These are phyloP conservation scores for Furnarius figulus DNA, from an alignment of 2,113 vertebrate genomes.

Conservation along the genomic window DNA sequence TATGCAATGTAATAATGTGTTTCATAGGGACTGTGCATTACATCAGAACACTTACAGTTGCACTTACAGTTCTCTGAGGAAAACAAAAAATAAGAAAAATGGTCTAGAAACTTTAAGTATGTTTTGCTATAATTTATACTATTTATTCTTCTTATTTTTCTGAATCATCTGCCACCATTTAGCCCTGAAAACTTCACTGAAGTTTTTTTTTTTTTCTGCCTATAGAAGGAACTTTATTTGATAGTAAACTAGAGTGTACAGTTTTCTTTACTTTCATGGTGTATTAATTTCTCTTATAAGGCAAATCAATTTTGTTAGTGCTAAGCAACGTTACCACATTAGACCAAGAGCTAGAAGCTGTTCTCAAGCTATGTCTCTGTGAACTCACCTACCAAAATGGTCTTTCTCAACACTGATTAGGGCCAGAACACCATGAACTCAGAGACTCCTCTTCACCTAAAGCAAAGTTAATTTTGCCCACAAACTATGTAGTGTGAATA, in stretches of 20 bases:
- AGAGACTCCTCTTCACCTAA: not conserved
- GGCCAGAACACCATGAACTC: not conserved
- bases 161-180: not conserved
- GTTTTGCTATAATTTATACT: not conserved
- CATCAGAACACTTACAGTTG: not conserved
- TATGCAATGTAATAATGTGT: not conserved
- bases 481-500: not conserved
- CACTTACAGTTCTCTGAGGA: not conserved
- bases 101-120: not conserved
- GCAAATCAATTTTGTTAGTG: not conserved
- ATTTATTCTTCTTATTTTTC: not conserved
- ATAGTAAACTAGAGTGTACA: not conserved
- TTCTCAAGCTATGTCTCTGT: not conserved
- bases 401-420: not conserved
- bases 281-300: slow-evolving; percentile 43
- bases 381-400: not conserved
- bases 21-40: not conserved
- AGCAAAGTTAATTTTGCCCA: not conserved
- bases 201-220: not conserved
- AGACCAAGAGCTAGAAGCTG: not conserved
- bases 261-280: not conserved
- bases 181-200: not conserved
- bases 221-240: not conserved
- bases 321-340: not conserved
- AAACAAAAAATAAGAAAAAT: not conserved